Percentiles rank a stretch among this genome's conserved stretches.
Conservation (phyloP, 1,140 invertebrate genomes). For the Aricia agestis region DNA sequence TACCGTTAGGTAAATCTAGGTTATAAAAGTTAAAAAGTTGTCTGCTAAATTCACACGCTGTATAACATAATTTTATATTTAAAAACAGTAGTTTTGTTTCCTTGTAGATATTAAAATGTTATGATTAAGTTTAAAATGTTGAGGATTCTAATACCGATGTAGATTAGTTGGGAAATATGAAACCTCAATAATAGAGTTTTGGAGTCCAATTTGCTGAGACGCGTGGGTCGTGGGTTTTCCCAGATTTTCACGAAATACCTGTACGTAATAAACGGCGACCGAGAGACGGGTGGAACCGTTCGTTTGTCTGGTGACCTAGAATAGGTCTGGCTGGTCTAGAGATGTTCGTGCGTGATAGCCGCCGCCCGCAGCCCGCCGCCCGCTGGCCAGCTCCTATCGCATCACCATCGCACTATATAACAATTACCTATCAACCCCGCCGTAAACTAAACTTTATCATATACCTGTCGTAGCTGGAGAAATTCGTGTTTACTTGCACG, state of each 20-base stretch:
- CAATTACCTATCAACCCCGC: slow-evolving; percentile 2
- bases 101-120: not conserved
- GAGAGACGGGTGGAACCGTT: slow-evolving; percentile 53
- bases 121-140: not conserved
- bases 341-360: slow-evolving; percentile 46
- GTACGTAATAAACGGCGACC: slow-evolving; percentile 8
- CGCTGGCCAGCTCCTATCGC: slow-evolving; percentile 22
- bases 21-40: slow-evolving; percentile 9
- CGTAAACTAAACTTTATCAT: not conserved
- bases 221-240: not conserved
- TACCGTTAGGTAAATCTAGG: slow-evolving; percentile 6
- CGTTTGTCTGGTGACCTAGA: slow-evolving; percentile 53
- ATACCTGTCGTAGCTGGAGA: not conserved
- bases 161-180: no score
- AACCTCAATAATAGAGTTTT: no score
- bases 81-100: not conserved
- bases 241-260: not conserved
- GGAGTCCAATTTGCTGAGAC: not conserved
- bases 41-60: not conserved
- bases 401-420: slow-evolving; percentile 24
- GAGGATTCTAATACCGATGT: not conserved
- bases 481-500: not conserved
- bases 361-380: slow-evolving; percentile 21
- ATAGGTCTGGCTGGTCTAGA: slow-evolving; percentile 42
- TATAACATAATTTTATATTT: not conserved